phyloP scores from a whole-genome alignment of 1,140 invertebrate genomes.

The Gonatopus flavifemur region DNA sequence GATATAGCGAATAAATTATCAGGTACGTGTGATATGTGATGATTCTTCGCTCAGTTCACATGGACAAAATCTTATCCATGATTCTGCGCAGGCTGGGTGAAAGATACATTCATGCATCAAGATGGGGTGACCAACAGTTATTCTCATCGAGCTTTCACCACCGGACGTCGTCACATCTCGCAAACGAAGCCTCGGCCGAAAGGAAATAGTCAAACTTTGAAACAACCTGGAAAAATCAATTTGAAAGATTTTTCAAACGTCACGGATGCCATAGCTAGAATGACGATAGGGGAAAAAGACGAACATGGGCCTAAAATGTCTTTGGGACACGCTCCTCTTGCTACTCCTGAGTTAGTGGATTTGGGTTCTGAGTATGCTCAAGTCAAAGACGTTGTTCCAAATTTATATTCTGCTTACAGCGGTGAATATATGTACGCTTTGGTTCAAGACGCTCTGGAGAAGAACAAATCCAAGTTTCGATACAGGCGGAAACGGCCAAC shows the following conservation, averaged over 20 bases:
- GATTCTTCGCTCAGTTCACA: background rate
- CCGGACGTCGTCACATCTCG: constrained; percentile 70
- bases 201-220: constrained; percentile 78
- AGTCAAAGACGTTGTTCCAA: constrained; percentile 66
- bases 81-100: constrained; percentile 61
- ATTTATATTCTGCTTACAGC: constrained; percentile 62
- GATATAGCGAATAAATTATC: constrained; percentile 52
- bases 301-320: constrained; percentile 56
- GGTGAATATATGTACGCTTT: constrained; percentile 65
- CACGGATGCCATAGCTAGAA: constrained; percentile 79
- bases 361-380: constrained; percentile 69
- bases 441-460: constrained; percentile 65
- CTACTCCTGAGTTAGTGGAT: constrained; percentile 79
- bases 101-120: constrained; percentile 67
- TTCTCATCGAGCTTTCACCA: constrained; percentile 79
- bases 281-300: constrained; percentile 69
- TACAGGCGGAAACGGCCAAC: constrained; percentile 67
- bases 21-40: constrained; percentile 32
- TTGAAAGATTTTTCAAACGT: constrained; percentile 87
- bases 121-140: constrained; percentile 66
- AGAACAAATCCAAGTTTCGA: constrained; percentile 63
- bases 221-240: constrained; percentile 88
- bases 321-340: constrained; percentile 74
- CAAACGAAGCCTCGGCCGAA: constrained; percentile 69
- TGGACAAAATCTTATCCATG: background rate